Evolutionary conservation across 2,888 invertebrate species (phyloP).

Genomic region (Aphodius sticticus): DNA sequence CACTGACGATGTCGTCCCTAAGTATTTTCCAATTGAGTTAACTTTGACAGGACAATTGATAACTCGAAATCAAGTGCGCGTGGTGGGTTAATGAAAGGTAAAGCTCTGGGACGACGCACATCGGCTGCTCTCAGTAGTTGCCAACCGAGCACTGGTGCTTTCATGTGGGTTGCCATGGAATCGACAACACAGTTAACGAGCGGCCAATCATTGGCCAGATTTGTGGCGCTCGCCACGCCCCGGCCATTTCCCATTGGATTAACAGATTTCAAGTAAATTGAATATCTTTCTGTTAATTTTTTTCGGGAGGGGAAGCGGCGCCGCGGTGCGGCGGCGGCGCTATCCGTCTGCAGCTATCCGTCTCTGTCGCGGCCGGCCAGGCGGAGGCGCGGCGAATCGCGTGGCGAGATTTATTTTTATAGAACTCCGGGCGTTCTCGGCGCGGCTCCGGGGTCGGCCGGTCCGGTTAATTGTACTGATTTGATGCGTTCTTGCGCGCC

Average conservation of each 20-base stretch:
- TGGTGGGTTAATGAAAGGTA: constrained; percentile 12
- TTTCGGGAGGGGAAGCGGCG: constrained; percentile 43
- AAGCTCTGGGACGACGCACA: background rate
- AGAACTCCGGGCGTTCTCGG: background rate
- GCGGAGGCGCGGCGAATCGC: constrained; percentile 17
- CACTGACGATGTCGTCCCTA: background rate
- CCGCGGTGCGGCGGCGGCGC: background rate
- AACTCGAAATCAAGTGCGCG: background rate
- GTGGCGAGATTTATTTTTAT: constrained; percentile 15
- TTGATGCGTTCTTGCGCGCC: background rate
- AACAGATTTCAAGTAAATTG: constrained; percentile 62
- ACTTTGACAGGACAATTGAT: background rate
- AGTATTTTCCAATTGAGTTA: background rate
- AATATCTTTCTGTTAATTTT: constrained; percentile 61
- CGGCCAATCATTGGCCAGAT: constrained; percentile 58
- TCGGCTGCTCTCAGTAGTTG: constrained; percentile 47
- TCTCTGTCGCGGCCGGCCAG: background rate
- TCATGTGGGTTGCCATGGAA: constrained; percentile 60
- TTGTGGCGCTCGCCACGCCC: constrained; percentile 53
- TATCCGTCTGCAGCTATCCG: background rate
- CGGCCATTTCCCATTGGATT: constrained; percentile 60
- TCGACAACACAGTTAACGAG: constrained; percentile 53
- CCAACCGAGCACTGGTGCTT: constrained; percentile 52
- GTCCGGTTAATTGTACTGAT: constrained; percentile 4
- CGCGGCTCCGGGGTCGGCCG: background rate